Evolutionary conservation across 2,888 invertebrate genomes (phyloP), one percentile per base, ranked within the genome.

Genomic region (Eilema griseolum): DNA sequence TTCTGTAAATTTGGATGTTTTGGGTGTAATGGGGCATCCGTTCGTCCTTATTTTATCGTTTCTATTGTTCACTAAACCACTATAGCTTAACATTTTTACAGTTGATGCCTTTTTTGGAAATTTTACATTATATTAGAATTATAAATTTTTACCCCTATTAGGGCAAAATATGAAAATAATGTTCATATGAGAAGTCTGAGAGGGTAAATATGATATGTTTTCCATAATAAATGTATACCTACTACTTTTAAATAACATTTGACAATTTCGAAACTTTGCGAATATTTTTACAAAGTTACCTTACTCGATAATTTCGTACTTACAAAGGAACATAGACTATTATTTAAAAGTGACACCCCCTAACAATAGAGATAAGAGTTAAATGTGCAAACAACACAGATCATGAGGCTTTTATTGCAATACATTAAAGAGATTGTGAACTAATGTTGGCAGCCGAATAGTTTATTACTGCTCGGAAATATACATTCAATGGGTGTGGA

Each of bases 341-440:
- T 81, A 84, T 79, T 83, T 76, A 61, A 69, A 70, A 65, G 76
- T 78, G 84, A 83, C 80, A 74, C 71, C 67, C 62, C 70, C 74
- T 76, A 81, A 82, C 82, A 75, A 76, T 66, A n/a, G 75, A 76
- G 83, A 85, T 86, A 85, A 83, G 80, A 82, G 80, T 81, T 77
- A 83, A 86, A 86, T 85, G 86, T 78, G 73, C 80, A 75, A 82
- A 85, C 83, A 83, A 85, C 83, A 81, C 77, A 83, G 80, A 85
- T 85, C 82, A 82, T 75, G 83, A 78, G 78, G 78, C 76, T 79
- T 83, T 82, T 83, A 84, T 81, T 80, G 83, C 80, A 80, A 85
- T 85, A 85, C 83, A 85, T 86, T 85, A 85, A 76, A 66, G 76
- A 80, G 84, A 84, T 85, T 85, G 79, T 67, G 81, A 80, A 73